Base-by-base conservation (phyloP, 2,797 vertebrate genomes). In the Acanthiza pusilla region DNA sequence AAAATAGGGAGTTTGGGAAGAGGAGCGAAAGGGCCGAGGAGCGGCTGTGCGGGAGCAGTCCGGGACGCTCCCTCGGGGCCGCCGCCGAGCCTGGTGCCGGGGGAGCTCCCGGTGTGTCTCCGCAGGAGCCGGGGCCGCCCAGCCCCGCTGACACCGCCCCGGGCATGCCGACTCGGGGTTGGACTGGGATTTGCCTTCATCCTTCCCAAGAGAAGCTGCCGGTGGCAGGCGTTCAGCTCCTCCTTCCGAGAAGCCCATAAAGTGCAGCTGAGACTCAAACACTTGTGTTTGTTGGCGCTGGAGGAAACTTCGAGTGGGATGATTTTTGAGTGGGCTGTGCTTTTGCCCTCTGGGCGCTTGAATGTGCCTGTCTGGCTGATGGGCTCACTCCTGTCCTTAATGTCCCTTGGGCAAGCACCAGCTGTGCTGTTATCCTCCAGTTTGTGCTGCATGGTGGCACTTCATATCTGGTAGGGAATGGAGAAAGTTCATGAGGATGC, bases 1-100 rank as follows among this genome's bases (percentile, higher is more conserved):
- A 7, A 4, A 16, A 14, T 0, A 8, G 32, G 10, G 53, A 38
- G 13, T 53, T 42, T 14, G 82, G 22, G 14, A 12, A 13, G 18
- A 14, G 36, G 27, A 84, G 50, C 11, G 36, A 50, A n/a, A 36
- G 55, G 32, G 62, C 32, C 5, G 70, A 5, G 13, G 12, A 18
- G 78, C 13, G 14, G 63, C 48, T 11, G n/a, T 16, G 53, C 21
- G 11, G 32, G 27, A 7, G 62, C 65, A 9, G 29, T 5, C 7
- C 13, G 11, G 34, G 38, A 61, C 25, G 43, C 42, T 7, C 66
- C 3, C 50, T 16, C 26, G 30, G 57, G 38, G 48, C 12, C 1
- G 16, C 21, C 23, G 17, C 6, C 6, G 13, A 40, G 45, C 29
- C 13, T 12, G 4, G 17, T 13, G 40, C 45, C 27, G 3, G 1